These are phyloP conservation scores for Phalacrocorax carbo DNA, from an alignment of 2,113 vertebrate species.

Conservation along the genomic window DNA sequence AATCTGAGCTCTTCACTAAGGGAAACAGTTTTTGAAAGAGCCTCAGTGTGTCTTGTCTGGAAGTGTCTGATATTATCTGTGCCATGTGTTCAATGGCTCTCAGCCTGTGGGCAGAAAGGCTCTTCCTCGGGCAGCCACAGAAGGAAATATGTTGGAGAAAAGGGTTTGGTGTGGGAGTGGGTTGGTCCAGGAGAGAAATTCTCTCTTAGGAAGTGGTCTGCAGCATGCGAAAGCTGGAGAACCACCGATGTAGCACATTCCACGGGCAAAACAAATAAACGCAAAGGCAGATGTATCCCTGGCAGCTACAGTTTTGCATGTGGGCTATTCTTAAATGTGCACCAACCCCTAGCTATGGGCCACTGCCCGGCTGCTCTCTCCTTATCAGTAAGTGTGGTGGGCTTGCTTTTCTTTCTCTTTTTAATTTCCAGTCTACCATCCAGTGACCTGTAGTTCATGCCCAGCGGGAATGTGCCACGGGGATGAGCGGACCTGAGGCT, in stretches of 20 bases:
- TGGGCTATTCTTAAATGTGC: neutral
- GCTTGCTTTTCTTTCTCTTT: too few species aligned
- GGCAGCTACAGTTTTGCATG: neutral
- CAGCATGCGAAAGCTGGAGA: neutral
- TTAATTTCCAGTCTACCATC: neutral
- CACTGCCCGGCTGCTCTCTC: neutral
- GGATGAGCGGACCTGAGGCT: neutral
- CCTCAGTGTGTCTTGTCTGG: constrained; percentile 13
- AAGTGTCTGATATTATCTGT: constrained; percentile 3
- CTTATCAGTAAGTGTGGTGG: neutral
- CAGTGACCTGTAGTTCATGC: neutral
- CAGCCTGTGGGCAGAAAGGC: constrained; percentile 42
- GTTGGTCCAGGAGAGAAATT: neutral
- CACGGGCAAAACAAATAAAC: neutral
- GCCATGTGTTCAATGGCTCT: constrained; percentile 33
- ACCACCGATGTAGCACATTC: constrained; percentile 16
- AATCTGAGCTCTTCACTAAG: constrained; percentile 20
- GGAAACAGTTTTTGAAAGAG: constrained; percentile 27
- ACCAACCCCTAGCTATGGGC: neutral
- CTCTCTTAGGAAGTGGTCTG: constrained; percentile 62
- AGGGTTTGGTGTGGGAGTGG: constrained; percentile 43
- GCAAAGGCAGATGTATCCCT: neutral
- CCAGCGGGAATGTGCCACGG: fast-evolving
- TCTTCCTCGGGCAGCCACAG: constrained; percentile 59
- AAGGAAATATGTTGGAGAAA: constrained; percentile 25